These are phyloP conservation scores for Conus ventricosus DNA, from an alignment of 1,140 invertebrate species.

Conservation along the genomic window DNA sequence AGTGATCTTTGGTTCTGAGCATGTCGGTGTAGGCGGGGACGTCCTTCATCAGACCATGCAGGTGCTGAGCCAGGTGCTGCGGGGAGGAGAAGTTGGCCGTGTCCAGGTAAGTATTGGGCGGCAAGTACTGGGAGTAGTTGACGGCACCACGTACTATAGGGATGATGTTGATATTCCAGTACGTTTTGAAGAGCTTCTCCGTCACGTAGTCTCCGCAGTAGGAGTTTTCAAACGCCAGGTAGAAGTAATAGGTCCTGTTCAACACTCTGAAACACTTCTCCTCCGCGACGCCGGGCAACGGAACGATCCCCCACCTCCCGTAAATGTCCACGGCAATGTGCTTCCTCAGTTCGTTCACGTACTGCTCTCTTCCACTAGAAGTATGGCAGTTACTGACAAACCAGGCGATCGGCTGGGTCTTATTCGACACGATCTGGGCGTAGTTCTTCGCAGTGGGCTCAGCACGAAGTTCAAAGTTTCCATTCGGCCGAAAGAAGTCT, in stretches of 20 bases:
- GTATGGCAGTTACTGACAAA: slow-evolving; percentile 79
- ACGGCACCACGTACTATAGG: slow-evolving; percentile 77
- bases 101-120: slow-evolving; percentile 90
- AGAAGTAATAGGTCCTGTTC: slow-evolving; percentile 85
- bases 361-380: slow-evolving; percentile 77
- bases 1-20: slow-evolving; percentile 37
- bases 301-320: too few species aligned
- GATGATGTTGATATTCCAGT: slow-evolving; percentile 67
- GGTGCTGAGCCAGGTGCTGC: slow-evolving; percentile 89
- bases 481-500: slow-evolving; percentile 95
- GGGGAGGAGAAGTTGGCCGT: slow-evolving; percentile 95
- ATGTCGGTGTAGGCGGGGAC: slow-evolving; percentile 62
- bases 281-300: slow-evolving; percentile 70
- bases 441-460: slow-evolving; percentile 4
- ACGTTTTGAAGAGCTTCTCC: slow-evolving; percentile 67
- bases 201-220: slow-evolving; percentile 72
- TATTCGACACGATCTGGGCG: slow-evolving; percentile 55
- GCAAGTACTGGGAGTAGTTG: slow-evolving; percentile 71
- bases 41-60: slow-evolving; percentile 78
- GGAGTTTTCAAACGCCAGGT: slow-evolving; percentile 72
- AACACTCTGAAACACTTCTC: slow-evolving; percentile 90
- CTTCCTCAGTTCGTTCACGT: slow-evolving; percentile 77
- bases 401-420: slow-evolving; percentile 74
- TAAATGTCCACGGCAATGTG: slow-evolving; percentile 83
- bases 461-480: slow-evolving; percentile 77